These are phyloP conservation scores for Sthenelais limicola DNA, from an alignment of 2,888 invertebrate species.

Conservation along the genomic window DNA sequence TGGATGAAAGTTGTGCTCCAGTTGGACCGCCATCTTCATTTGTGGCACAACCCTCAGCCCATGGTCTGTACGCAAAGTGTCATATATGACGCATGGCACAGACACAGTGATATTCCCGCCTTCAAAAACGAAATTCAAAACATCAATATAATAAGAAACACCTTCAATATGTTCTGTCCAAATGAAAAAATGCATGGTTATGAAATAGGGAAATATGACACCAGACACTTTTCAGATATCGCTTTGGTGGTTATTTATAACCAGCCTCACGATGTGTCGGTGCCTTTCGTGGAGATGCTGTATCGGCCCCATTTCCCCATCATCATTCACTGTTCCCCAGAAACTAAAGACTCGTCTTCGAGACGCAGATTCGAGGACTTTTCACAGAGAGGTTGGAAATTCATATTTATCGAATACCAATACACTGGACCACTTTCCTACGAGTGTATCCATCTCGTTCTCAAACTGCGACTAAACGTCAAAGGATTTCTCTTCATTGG, in stretches of 20 bases:
- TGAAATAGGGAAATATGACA: too few species aligned
- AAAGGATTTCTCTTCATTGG: constrained; percentile 12
- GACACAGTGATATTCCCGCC: too few species aligned
- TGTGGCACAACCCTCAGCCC: too few species aligned
- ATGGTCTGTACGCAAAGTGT: too few species aligned
- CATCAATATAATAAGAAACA: too few species aligned
- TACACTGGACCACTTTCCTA: background rate
- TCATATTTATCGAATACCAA: background rate
- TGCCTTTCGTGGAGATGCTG: constrained; percentile 6
- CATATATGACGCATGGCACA: too few species aligned
- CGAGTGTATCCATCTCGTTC: background rate
- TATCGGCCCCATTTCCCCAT: constrained; percentile 10
- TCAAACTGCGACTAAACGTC: background rate
- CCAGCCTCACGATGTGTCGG: background rate
- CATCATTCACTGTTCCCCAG: constrained; percentile 4
- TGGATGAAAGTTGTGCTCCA: too few species aligned
- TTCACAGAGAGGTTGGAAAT: background rate
- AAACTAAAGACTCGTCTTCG: background rate
- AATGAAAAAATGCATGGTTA: too few species aligned
- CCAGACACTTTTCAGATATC: background rate
- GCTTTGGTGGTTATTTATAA: constrained; percentile 6
- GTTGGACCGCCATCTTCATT: too few species aligned
- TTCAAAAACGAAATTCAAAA: too few species aligned
- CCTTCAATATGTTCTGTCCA: too few species aligned
- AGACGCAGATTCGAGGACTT: background rate